Base-by-base conservation (phyloP, 2,113 vertebrate genomes). In the Leucopsar rothschildi region DNA sequence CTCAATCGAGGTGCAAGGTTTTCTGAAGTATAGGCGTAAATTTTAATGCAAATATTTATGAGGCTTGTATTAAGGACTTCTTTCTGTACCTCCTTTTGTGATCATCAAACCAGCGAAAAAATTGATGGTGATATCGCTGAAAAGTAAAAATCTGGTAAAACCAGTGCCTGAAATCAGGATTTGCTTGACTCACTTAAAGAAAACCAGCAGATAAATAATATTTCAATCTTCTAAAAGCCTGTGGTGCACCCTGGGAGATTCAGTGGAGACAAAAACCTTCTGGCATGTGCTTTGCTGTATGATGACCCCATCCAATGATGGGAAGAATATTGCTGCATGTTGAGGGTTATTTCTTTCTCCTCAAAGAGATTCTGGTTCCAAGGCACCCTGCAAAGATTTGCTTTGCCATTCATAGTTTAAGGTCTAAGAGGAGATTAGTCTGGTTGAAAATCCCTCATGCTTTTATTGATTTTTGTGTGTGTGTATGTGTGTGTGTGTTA, bases 161-260 rank as follows among this genome's bases (percentile, higher is more conserved):
- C 9, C 69, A 4, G 18, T 25, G 33, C 13, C 28, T 63, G 50
- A 10, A 69, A 18, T 44, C 14, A 14, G 24, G n/a, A 25, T 56
- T 71, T 72, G 5, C 18, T 37, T 0, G 2, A 33, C 25, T 47
- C 1, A 1, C 14, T 19, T n/a, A 24, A 21, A 49, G 24, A 64
- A 86, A 92, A 24, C 4, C 47, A 78, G 29, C 17, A 83, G 28
- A 61, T 40, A 78, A 75, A 61, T 37, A 63, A 14, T 21, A 69
- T 33, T 81, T 86, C 20, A 35, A 23, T 9, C 13, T 90, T 86
- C n/a, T 77, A 39, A 65, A 71, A 52, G 17, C 33, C 5, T 37
- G 8, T 37, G 27, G 23, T 37, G 8, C 11, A 33, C 44, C 45
- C 37, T 11, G 50, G 79, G 49, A 9, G 13, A 11, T 24, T 90